Evolutionary conservation across 2,797 vertebrate genomes (phyloP), one percentile per base, ranked within the genome.

Genomic region (Chloroceryle amazona): DNA sequence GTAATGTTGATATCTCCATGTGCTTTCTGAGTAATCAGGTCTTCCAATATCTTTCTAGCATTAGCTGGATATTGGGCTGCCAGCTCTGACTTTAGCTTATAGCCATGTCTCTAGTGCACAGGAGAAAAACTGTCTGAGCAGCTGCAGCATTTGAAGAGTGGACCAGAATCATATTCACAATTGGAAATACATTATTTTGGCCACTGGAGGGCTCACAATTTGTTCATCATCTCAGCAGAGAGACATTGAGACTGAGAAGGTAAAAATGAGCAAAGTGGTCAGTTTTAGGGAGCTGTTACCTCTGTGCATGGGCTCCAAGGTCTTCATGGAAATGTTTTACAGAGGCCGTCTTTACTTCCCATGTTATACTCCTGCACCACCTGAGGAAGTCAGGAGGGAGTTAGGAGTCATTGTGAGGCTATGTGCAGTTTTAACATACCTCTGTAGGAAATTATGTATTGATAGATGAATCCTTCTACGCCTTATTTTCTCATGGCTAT

Each of bases 141-240:
- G 35, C 39, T 72, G 41, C 54, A 76, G 44, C 11, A 6, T 67
- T 33, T 74, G 22, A 81, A 90, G 12, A 4, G 10, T 41, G 22
- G 85, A 92, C 19, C 41, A 49, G 42, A 55, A 88, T 63, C 29
- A 74, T 37, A 18, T 6, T 52, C 15, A 35, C 46, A 22, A 46
- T 49, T 67, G 55, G 52, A 94, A 92, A 93, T 89, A 73, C 54
- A 90, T 73, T 33, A 22, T 73, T 94, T 91, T 85, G 84, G 68
- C 76, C 83, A 93, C 91, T 71, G 86, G 88, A 96, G 93, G 93
- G 70, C 85, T 97, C 89, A 67, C 78, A 42, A n/a, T 82, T 93
- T 89, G 67, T 63, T 93, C 58, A 75, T 62, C 37, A 79, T 18
- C 42, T 74, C 33, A 39, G 33, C 6, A 78, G 33, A 95, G 47